A percentile compares a stretch with the other conserved stretches of the same genome.
These are phyloP conservation scores for Contarinia nasturtii DNA, from an alignment of 1,140 invertebrate species.

Conservation along the genomic window DNA sequence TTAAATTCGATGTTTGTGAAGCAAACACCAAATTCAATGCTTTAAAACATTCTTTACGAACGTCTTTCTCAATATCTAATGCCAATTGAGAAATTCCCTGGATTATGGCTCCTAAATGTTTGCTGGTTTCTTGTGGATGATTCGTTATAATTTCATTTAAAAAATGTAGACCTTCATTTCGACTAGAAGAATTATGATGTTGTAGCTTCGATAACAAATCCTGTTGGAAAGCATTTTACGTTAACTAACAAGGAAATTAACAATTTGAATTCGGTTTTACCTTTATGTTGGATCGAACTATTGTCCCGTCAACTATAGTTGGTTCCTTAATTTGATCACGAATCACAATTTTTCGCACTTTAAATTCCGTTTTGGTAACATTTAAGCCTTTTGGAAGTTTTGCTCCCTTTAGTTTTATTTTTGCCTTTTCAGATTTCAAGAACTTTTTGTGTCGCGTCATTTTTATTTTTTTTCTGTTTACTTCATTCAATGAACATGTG, in stretches of 20 bases:
- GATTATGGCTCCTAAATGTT: conserved; percentile 44
- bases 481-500: too few species aligned
- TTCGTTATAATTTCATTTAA: conserved; percentile 44
- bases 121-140: conserved; percentile 31
- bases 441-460: conserved; percentile 46
- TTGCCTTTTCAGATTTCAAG: conserved; percentile 53
- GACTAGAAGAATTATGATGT: conserved; percentile 54
- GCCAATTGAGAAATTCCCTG: conserved; percentile 44
- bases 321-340: conserved; percentile 51
- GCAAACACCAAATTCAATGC: conserved; percentile 41
- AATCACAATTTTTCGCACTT: conserved; percentile 70
- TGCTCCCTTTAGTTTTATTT: conserved; percentile 53
- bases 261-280: conserved; percentile 27
- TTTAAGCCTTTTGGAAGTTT: conserved; percentile 61
- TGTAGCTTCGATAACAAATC: conserved; percentile 53
- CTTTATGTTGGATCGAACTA: conserved; percentile 45
- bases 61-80: conserved; percentile 48
- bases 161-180: conserved; percentile 46
- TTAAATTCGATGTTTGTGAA: conserved; percentile 25
- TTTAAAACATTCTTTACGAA: conserved; percentile 46
- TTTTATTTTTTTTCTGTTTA: too few species aligned
- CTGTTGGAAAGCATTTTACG: conserved; percentile 15
- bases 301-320: conserved; percentile 32
- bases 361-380: conserved; percentile 70
- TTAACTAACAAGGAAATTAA: conserved; percentile 8